A percentile compares a stretch with the other conserved stretches of the same genome.
Evolutionary conservation across 2,888 invertebrate species (phyloP).

Genomic region (Anarsia innoxiella): DNA sequence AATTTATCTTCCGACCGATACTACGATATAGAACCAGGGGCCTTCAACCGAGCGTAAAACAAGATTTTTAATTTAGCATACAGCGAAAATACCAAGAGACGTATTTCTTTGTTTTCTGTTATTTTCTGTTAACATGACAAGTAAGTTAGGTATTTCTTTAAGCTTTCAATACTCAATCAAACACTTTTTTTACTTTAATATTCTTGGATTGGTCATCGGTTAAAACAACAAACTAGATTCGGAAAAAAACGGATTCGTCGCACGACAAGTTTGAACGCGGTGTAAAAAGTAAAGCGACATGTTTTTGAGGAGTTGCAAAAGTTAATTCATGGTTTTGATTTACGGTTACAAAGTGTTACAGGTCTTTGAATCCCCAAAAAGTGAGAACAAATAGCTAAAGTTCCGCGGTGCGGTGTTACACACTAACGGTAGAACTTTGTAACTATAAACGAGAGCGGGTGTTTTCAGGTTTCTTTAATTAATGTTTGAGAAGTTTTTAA

Average conservation of each 20-base stretch:
- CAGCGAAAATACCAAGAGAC: conserved; percentile 4
- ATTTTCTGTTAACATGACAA: too few relatives aligned
- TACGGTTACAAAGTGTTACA: conserved; percentile 12
- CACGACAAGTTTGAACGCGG: too few relatives aligned
- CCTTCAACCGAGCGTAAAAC: conserved; percentile 6
- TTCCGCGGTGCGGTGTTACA: conserved; percentile 8
- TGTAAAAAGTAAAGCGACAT: background rate
- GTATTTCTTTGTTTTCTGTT: too few relatives aligned
- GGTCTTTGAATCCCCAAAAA: conserved; percentile 16
- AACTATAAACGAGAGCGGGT: conserved; percentile 6
- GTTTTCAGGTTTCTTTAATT: background rate
- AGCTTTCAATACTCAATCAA: too few relatives aligned
- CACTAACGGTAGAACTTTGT: conserved; percentile 14
- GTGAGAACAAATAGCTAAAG: conserved; percentile 18
- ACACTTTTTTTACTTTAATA: too few relatives aligned
- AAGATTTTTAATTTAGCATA: conserved; percentile 9
- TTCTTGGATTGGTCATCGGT: too few relatives aligned
- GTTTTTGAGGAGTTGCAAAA: background rate
- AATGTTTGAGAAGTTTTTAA: background rate
- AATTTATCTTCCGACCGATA: conserved; percentile 13
- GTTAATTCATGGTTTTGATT: conserved; percentile 16
- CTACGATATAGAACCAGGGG: conserved; percentile 9
- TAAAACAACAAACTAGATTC: too few relatives aligned
- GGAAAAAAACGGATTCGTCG: too few relatives aligned
- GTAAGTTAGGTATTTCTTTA: too few relatives aligned